Conservation (phyloP, 2,888 invertebrate species). For the Lasiommata megera region DNA sequence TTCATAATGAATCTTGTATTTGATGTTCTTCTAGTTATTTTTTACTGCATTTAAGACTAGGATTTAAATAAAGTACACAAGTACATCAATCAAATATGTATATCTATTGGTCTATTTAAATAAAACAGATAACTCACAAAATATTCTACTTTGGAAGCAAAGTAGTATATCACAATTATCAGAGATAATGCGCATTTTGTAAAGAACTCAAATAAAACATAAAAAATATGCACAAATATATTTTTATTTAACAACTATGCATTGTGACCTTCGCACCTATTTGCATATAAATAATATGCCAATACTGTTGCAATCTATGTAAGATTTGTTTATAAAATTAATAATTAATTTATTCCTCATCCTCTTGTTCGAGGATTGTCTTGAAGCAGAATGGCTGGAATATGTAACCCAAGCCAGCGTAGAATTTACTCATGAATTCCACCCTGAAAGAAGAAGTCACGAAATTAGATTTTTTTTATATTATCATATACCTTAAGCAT, state of each 20-base stretch:
- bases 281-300: slow-evolving; percentile 33
- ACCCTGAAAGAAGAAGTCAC: slow-evolving; percentile 88
- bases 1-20: too few relatives aligned
- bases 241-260: slow-evolving; percentile 49
- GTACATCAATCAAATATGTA: too few relatives aligned
- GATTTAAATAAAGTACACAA: too few relatives aligned
- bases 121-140: too few relatives aligned
- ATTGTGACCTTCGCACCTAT: slow-evolving; percentile 58
- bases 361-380: slow-evolving; percentile 83
- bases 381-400: slow-evolving; percentile 94
- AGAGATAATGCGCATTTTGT: too few relatives aligned
- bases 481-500: too few relatives aligned
- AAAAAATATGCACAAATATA: slow-evolving; percentile 62
- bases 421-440: slow-evolving; percentile 98
- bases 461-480: too few relatives aligned
- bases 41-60: too few relatives aligned
- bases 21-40: too few relatives aligned
- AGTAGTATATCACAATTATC: too few relatives aligned
- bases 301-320: slow-evolving; percentile 56
- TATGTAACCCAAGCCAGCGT: slow-evolving; percentile 89
- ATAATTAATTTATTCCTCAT: slow-evolving; percentile 58
- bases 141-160: too few relatives aligned
- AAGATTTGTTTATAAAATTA: slow-evolving; percentile 16
- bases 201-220: slow-evolving; percentile 46
- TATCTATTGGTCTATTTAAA: too few relatives aligned